Evolutionary conservation across 1,140 invertebrate species (phyloP).

Genomic region (Philaenus spumarius): DNA sequence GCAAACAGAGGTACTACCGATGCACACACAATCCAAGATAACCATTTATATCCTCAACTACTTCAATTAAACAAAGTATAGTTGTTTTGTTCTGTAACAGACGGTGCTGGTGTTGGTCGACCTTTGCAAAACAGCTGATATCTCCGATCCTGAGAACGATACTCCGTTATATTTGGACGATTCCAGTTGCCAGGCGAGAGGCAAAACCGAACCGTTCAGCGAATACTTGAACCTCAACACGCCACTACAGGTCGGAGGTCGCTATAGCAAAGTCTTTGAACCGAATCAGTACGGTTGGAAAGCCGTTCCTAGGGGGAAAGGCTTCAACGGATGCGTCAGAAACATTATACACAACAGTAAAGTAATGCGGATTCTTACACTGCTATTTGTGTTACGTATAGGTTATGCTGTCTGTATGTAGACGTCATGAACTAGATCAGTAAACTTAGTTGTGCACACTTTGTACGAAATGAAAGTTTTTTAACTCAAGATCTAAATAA

Average conservation of each 20-base stretch:
- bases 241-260: conserved; percentile 82
- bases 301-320: conserved; percentile 77
- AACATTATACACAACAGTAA: conserved; percentile 95
- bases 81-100: conserved; percentile 36
- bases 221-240: conserved; percentile 95
- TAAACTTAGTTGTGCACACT: not conserved
- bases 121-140: conserved; percentile 77
- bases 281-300: conserved; percentile 78
- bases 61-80: conserved; percentile 35
- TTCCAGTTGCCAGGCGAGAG: conserved; percentile 77
- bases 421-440: too few relatives aligned
- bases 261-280: conserved; percentile 78
- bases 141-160: conserved; percentile 81
- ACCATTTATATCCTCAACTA: not conserved
- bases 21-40: conserved; percentile 46
- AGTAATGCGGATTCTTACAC: too few relatives aligned
- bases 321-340: conserved; percentile 91
- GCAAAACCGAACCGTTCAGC: conserved; percentile 87
- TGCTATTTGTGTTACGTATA: too few relatives aligned
- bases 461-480: not conserved
- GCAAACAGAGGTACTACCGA: conserved; percentile 38
- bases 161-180: conserved; percentile 80
- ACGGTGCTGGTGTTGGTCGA: conserved; percentile 86
- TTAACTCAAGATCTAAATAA: not conserved
- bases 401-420: too few relatives aligned